Percentiles rank a stretch among this genome's conserved stretches.
Evolutionary conservation across 2,888 invertebrate species (phyloP).

Genomic region (Ophion slaviceki): DNA sequence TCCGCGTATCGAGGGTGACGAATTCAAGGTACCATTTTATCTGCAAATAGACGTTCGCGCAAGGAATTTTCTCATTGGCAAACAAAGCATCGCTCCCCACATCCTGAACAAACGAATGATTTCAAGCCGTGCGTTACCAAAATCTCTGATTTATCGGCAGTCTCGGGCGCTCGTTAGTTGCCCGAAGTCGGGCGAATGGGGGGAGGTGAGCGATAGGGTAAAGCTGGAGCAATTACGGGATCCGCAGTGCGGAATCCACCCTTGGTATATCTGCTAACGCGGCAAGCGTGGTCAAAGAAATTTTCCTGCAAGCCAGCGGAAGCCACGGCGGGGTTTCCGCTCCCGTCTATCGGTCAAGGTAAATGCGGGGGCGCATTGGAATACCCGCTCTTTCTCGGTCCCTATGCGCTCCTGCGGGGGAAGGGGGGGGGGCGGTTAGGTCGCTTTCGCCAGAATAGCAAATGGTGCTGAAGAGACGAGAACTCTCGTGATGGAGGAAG

Average conservation of each 20-base stretch:
- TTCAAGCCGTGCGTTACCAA: background rate
- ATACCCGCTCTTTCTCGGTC: slow-evolving; percentile 61
- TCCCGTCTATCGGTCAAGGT: slow-evolving; percentile 80
- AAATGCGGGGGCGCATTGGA: slow-evolving; percentile 80
- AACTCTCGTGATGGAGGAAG: slow-evolving; percentile 62
- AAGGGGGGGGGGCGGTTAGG: slow-evolving; percentile 20
- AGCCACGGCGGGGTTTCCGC: slow-evolving; percentile 72
- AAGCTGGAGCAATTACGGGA: slow-evolving; percentile 60
- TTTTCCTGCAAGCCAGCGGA: slow-evolving; percentile 68
- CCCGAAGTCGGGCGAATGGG: no score
- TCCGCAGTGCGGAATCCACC: slow-evolving; percentile 63
- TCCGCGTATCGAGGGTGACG: no score
- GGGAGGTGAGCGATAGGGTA: background rate
- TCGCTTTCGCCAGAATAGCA: slow-evolving; percentile 58
- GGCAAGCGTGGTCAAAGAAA: slow-evolving; percentile 65
- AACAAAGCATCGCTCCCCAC: background rate
- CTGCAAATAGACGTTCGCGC: background rate
- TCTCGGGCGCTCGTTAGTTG: slow-evolving; percentile 39
- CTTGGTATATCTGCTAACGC: slow-evolving; percentile 47
- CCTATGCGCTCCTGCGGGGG: slow-evolving; percentile 17
- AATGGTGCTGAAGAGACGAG: slow-evolving; percentile 60
- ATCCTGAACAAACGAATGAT: no score
- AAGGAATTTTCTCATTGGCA: background rate
- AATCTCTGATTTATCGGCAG: slow-evolving; percentile 37
- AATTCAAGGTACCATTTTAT: no score